A percentile compares a stretch with the other conserved stretches of the same genome.
Evolutionary conservation across 2,797 vertebrate species (phyloP).

Genomic region (Varecia variegata): DNA sequence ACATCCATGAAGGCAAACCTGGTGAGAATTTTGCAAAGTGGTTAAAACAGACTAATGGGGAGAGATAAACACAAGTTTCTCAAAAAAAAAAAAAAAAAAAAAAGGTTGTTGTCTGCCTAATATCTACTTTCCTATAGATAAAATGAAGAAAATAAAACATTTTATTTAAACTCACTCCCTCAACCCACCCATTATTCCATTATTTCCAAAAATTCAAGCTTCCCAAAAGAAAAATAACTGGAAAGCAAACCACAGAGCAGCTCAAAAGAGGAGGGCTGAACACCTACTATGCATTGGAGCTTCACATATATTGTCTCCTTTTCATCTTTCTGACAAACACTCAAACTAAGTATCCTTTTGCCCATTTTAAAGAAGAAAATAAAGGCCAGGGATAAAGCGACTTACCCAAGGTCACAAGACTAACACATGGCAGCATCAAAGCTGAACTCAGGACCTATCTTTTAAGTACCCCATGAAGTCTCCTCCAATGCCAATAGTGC

Average conservation of each 20-base stretch:
- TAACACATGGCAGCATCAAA: neutral
- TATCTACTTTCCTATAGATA: neutral
- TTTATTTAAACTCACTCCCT: neutral
- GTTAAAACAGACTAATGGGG: conserved; percentile 6
- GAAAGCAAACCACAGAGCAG: neutral
- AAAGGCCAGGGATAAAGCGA: neutral
- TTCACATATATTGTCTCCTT: neutral
- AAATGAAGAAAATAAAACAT: conserved; percentile 12
- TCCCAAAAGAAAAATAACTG: neutral
- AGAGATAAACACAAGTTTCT: neutral
- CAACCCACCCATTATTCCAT: neutral
- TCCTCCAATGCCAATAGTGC: neutral
- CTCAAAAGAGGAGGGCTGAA: neutral
- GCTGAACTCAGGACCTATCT: neutral
- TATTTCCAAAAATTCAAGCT: neutral
- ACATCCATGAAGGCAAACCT: neutral
- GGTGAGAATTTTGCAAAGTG: neutral
- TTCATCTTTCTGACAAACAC: neutral
- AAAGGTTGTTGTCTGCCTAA: neutral
- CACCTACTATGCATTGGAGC: neutral
- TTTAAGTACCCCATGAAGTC: neutral
- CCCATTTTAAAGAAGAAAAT: neutral
- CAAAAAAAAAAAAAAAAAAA: neutral
- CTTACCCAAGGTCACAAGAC: neutral
- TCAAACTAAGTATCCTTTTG: neutral